A percentile compares a stretch with the other conserved stretches of the same genome.
Conservation (phyloP, 2,888 invertebrate species). For the Acanthosepion esculentum region DNA sequence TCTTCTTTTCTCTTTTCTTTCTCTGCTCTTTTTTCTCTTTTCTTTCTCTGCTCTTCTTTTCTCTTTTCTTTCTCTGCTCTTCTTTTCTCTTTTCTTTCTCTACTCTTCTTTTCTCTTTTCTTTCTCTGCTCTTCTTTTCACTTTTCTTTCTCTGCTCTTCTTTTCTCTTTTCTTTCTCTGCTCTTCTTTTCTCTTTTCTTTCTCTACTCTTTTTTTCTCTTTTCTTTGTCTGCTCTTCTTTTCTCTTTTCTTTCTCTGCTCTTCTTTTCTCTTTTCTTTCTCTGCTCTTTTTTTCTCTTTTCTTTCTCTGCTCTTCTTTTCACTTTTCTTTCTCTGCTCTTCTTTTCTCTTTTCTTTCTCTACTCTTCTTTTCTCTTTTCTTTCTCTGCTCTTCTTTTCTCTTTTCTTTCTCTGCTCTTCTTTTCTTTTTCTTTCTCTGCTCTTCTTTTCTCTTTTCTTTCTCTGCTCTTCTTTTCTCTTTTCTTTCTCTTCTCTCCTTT, state of each 20-base stretch:
- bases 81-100: neutral
- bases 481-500: neutral
- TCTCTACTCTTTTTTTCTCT: no score
- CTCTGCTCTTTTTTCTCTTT: no score
- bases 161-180: neutral
- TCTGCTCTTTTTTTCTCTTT: no score
- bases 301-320: neutral
- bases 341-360: no score
- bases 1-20: neutral
- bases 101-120: neutral
- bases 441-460: no score
- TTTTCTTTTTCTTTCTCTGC: neutral
- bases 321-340: neutral
- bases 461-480: fast-evolving
- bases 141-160: neutral
- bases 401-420: neutral
- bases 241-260: neutral
- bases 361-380: no score
- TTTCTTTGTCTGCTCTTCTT: no score
- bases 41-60: no score
- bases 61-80: neutral
- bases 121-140: neutral
- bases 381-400: no score
- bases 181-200: no score
- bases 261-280: no score